Evolutionary conservation across 2,888 invertebrate species (phyloP), one percentile per base, ranked within the genome.

Genomic region (Aphidoletes aphidimyza): DNA sequence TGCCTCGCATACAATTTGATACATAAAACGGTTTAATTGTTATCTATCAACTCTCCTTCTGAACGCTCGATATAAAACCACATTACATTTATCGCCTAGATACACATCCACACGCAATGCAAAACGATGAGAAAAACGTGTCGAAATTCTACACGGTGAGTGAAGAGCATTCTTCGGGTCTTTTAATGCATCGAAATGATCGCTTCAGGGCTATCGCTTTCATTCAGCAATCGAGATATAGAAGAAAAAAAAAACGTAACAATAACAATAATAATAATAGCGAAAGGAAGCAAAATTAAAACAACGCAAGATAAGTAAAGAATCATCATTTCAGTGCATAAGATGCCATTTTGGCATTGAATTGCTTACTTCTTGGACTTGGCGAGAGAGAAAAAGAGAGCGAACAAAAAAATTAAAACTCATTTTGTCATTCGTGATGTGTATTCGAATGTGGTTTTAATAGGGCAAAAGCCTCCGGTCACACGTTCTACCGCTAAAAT

Each of bases 21-120:
- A 36, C 81, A 81, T 81, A 37, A 81, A 81, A 81, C n/a, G 81
- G 81, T 81, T 81, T 81, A 81, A 81, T 81, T 81, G 81, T 81
- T 81, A 81, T 81, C 81, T 81, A 81, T 81, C 81, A 81, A 81
- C 39, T 81, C 81, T 37, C 37, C 81, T 81, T 37, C 37, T 37
- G 81, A 81, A 81, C 37, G 37, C 81, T 37, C 81, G n/a, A 81
- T 37, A 81, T 37, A 37, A n/a, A 81, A 81, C 81, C 81, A 37
- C 81, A 81, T 81, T 37, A 81, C 34, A 69, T 69, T 69, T 69
- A 69, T 69, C 69, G 69, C 69, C 17, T 14, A 69, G 34, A 81
- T 81, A 81, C 37, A 81, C 36, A 81, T 81, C 37, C 81, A 81
- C 81, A 81, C 37, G 81, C 81, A 81, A 81, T 81, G 2, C 11